These are phyloP conservation scores for Dicroscelio sp. DNA, from an alignment of 2,888 invertebrate species.

Conservation along the genomic window DNA sequence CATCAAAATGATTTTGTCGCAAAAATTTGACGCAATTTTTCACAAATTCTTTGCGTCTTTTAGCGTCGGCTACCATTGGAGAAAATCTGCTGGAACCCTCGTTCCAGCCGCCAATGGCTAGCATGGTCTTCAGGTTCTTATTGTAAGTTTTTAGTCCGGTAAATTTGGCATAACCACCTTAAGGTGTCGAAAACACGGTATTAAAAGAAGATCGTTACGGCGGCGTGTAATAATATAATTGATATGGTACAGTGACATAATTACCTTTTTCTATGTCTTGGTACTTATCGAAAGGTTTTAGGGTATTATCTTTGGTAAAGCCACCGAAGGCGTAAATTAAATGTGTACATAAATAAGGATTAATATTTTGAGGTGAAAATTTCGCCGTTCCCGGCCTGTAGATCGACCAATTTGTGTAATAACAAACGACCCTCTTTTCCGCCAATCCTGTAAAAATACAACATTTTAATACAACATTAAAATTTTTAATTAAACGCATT, in stretches of 20 bases:
- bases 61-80: conserved; percentile 96
- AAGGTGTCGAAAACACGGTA: too few species aligned
- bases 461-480: background rate
- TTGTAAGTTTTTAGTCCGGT: conserved; percentile 98
- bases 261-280: conserved; percentile 98
- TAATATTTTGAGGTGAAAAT: conserved; percentile 98
- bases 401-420: conserved; percentile 98
- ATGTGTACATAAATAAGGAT: conserved; percentile 98
- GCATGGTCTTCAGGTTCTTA: conserved; percentile 97
- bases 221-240: too few species aligned
- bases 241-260: too few species aligned
- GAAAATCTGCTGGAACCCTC: conserved; percentile 97
- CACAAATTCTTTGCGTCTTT: conserved; percentile 95
- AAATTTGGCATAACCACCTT: conserved; percentile 98
- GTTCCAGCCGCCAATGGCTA: conserved; percentile 98
- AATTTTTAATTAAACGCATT: background rate
- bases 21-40: conserved; percentile 97
- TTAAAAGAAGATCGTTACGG: too few species aligned
- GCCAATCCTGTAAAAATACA: conserved; percentile 90
- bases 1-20: conserved; percentile 98
- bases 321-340: conserved; percentile 98
- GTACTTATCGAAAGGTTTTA: conserved; percentile 98
- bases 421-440: conserved; percentile 96
- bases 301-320: conserved; percentile 97
- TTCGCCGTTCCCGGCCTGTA: conserved; percentile 97